Conservation (phyloP, 2,888 invertebrate genomes). For the Lathronympha strigana region DNA sequence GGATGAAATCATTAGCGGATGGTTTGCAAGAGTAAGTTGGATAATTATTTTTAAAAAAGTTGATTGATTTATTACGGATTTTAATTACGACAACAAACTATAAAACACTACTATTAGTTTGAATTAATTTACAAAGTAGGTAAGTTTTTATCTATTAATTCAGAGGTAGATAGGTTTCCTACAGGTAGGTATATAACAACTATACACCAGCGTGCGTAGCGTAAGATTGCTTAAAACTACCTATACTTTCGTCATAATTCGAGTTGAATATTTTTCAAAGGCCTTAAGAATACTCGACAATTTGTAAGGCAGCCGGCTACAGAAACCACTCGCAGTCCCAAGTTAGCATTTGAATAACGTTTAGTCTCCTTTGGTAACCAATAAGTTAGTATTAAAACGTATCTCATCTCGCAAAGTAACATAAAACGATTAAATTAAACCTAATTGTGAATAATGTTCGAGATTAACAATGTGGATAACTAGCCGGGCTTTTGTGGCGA, state of each 20-base stretch:
- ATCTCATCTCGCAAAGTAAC: constrained; percentile 25
- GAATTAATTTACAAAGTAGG: no score
- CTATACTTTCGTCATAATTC: no score
- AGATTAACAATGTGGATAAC: constrained; percentile 28
- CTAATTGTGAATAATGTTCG: constrained; percentile 38
- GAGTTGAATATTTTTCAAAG: neutral
- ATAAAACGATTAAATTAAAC: constrained; percentile 33
- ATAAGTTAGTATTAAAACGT: constrained; percentile 37
- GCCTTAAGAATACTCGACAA: no score
- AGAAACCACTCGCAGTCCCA: neutral
- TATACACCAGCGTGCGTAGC: no score
- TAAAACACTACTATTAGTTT: no score
- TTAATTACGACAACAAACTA: no score
- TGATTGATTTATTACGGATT: neutral
- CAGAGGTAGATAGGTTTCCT: no score
- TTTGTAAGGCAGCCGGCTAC: constrained; percentile 25
- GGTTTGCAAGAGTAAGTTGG: neutral
- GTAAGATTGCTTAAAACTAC: no score
- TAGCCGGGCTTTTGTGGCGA: constrained; percentile 31
- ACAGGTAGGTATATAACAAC: no score
- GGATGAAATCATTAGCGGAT: neutral
- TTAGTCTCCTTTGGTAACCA: constrained; percentile 40
- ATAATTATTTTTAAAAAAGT: constrained; percentile 5
- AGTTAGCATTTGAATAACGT: constrained; percentile 38
- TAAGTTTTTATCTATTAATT: no score